phyloP scores from a whole-genome alignment of 1,140 invertebrate species.

The Aradophagus sp. region DNA sequence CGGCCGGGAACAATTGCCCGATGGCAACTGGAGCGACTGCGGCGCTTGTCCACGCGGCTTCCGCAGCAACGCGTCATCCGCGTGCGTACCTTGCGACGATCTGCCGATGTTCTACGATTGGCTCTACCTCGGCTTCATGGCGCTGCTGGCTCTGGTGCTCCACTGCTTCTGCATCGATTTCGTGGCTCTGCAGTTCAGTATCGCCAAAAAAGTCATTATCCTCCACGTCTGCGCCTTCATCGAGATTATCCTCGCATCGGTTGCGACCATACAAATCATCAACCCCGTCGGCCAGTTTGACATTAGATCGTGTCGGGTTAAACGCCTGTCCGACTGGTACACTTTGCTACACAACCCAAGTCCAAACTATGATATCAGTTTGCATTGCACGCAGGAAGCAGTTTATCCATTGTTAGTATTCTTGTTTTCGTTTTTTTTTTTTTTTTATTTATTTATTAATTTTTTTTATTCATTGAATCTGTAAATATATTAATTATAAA shows the following conservation, averaged over 20 bases:
- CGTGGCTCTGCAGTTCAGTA: constrained; percentile 84
- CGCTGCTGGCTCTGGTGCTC: constrained; percentile 85
- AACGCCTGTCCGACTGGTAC: constrained; percentile 94
- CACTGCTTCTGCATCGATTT: constrained; percentile 95
- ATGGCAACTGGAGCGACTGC: constrained; percentile 85
- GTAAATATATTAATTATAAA: too few species aligned
- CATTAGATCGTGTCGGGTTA: constrained; percentile 85
- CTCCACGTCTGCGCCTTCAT: constrained; percentile 86
- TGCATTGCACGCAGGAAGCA: constrained; percentile 97
- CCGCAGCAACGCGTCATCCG: constrained; percentile 79
- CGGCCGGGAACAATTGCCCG: constrained; percentile 79
- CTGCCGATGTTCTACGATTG: constrained; percentile 91
- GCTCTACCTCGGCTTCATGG: constrained; percentile 96
- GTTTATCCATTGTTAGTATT: constrained; percentile 94
- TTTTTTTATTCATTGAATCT: too few species aligned
- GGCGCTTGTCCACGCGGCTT: constrained; percentile 91
- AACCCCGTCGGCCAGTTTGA: constrained; percentile 85
- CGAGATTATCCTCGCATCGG: constrained; percentile 83
- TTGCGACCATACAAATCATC: constrained; percentile 84
- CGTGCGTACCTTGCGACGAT: constrained; percentile 86
- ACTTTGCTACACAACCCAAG: constrained; percentile 95
- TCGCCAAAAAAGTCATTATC: constrained; percentile 81
- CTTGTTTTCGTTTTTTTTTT: constrained; percentile 3
- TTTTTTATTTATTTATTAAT: constrained; percentile 25
- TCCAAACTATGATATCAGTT: constrained; percentile 89